Base-by-base conservation (phyloP, 2,888 invertebrate species). In the Acanthosoma haemorrhoidale region DNA sequence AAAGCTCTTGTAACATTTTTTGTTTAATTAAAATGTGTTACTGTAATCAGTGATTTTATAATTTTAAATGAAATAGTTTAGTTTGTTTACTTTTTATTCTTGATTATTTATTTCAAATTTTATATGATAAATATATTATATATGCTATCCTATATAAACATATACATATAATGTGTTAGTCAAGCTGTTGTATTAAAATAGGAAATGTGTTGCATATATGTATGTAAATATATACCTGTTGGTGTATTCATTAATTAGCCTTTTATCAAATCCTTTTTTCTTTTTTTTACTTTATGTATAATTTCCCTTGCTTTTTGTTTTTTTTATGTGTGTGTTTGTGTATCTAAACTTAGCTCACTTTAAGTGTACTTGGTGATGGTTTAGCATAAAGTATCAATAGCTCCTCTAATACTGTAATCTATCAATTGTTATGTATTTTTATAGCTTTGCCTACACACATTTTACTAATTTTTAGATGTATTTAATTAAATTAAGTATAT, bases 151-250 rank as follows among this genome's bases (percentile, higher is more conserved):
- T 61, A 61, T 29, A 43, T 58, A 64, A 64, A 64, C 38, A 64
- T 64, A 58, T 43, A 11, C 21, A 25, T 58, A 25, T 15, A 41
- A 61, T 36, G 29, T 51, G 51, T 51, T 51, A 51, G 51, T 51
- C 51, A 51, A 51, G 51, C 51, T 51, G 29, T 51, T 36, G 34
- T 61, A 36, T 61, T 61, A 61, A 18, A 11, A 36, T 36, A 61
- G 64, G 38, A 29, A 43, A 64, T 64, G 43, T 64, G 41, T 64
- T 64, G 64, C 64, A 38, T 39, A 61, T 64, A 39, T 64, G 39
- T 64, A 64, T 64, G 64, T 64, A 64, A 64, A 64, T 64, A 64
- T 43, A 64, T 64, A 43, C 39, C 38, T 64, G 64, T 64, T 64
- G 64, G 64, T 64, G 64, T 64, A 64, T 64, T 64, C 15, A 64